Evolutionary conservation across 1,140 invertebrate species (phyloP), one percentile per base, ranked within the genome.

Genomic region (Heliconius hewitsoni): DNA sequence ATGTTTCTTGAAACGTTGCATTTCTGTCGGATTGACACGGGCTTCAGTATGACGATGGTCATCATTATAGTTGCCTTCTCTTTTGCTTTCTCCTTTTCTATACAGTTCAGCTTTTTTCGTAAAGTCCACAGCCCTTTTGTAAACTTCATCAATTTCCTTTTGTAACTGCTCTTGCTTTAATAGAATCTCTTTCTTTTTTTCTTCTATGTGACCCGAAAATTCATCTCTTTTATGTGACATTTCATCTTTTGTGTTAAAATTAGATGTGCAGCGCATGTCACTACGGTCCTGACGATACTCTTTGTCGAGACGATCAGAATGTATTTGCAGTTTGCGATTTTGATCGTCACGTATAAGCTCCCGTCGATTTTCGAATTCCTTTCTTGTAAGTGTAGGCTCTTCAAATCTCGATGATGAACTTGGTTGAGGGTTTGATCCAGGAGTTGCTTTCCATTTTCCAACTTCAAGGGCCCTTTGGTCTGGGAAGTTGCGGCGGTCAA

Each of bases 71-170:
- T 71, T 85, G 18, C 60, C 55, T n/a, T 85, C 76, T 70, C 74
- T 86, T 66, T 80, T 85, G 19, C 70, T 72, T 75, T 86, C 82
- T 42, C 75, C 78, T 78, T 84, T 85, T 84, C 81, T 85, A 75
- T 88, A 82, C 73, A 90, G 83, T 72, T 93, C 86, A 23, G 91
- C 83, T 80, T 91, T 93, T 60, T 89, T 90, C 23, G 85, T 88
- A 55, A 92, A 89, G 71, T 91, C 90, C 16, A 85, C 83, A 16
- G 91, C 86, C 78, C 90, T 84, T 30, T 91, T 89, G 73, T 91
- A 93, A n/a, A 93, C 87, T 76, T 92, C 90, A 76, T 93, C 89
- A 39, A 92, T 89, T 73, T 94, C 91, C 76, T 89, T 89, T 71
- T 93, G 85, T 57, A 92, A 78, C 39, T 84, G 74, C 34, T 86